Base-by-base conservation (phyloP, 2,888 invertebrate genomes). In the Strigamia maritima region DNA sequence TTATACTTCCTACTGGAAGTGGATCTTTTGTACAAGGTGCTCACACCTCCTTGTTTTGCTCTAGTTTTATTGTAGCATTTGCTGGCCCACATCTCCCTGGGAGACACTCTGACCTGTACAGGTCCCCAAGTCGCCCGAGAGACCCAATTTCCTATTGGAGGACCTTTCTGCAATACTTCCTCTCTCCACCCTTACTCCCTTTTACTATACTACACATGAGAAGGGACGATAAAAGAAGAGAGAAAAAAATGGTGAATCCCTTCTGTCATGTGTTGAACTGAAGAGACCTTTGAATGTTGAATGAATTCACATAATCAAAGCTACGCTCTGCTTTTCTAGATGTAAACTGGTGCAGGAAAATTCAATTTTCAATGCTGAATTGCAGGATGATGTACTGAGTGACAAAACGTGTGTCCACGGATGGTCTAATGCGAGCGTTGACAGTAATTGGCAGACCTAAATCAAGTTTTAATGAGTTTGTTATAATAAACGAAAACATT, bases 11-110 rank as follows among this genome's bases (percentile, higher is more conserved):
- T 49, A 49, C n/a, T 49, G 49, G 49, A 49, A 49, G 49, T 49
- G 49, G 49, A 49, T 49, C 49, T 49, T 49, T 49, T 49, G 49
- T 49, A 49, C 19, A 49, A 49, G 49, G 49, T 49, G 49, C 49
- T 49, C 49, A 49, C 49, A 49, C 49, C 49, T 49, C 19, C 49
- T 49, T 49, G 49, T 49, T 49, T 49, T 49, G 49, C 49, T 49
- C 49, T 49, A 49, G 6, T 49, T 49, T 49, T 49, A 49, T 49
- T 49, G 49, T 49, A 49, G 16, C 49, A 49, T 49, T 49, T 49
- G 49, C n/a, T 49, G 49, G 49, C 49, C 49, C 49, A 49, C 49
- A 49, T 49, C 49, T 49, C 49, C 49, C 49, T 49, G 49, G 49
- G 49, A 49, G 49, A 49, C 49, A 49, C 49, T 49, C 49, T 49